phyloP scores from a whole-genome alignment of 2,888 invertebrate species.

The Xiphydria camelus region DNA sequence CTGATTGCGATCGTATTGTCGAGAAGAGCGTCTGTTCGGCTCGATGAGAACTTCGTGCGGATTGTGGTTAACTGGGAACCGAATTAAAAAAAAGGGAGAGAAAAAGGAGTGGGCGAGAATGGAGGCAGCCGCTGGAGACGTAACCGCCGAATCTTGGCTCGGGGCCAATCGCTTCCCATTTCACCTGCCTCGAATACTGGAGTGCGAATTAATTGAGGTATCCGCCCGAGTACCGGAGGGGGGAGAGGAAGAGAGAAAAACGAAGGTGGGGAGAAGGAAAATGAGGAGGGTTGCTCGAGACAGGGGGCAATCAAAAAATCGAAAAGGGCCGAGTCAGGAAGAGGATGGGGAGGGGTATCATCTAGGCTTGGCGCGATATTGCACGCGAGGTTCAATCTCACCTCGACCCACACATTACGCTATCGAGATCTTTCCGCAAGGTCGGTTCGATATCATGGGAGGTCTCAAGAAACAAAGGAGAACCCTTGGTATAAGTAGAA shows the following conservation, averaged over 20 bases:
- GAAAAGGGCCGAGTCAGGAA: not conserved
- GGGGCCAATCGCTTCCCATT: not conserved
- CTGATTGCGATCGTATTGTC: no score
- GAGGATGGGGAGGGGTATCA: not conserved
- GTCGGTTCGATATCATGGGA: not conserved
- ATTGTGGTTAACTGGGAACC: no score
- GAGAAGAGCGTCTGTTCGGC: no score
- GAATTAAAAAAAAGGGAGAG: not conserved
- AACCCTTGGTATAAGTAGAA: not conserved
- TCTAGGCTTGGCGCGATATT: not conserved
- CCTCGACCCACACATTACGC: not conserved
- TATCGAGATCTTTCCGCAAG: not conserved
- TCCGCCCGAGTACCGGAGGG: no score
- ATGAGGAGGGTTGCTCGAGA: not conserved
- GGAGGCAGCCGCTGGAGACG: no score
- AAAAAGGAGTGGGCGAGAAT: not conserved
- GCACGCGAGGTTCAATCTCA: constrained; percentile 1
- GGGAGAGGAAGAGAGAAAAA: not conserved
- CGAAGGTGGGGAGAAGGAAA: not conserved
- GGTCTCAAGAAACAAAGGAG: not conserved
- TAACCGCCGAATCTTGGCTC: no score
- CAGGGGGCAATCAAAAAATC: not conserved
- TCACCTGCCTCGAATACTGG: no score
- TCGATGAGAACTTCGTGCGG: no score
- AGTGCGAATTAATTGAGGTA: no score